Percentiles rank a stretch among this genome's conserved stretches.
phyloP scores from a whole-genome alignment of 2,113 vertebrate genomes.

The Gila orcuttii region DNA sequence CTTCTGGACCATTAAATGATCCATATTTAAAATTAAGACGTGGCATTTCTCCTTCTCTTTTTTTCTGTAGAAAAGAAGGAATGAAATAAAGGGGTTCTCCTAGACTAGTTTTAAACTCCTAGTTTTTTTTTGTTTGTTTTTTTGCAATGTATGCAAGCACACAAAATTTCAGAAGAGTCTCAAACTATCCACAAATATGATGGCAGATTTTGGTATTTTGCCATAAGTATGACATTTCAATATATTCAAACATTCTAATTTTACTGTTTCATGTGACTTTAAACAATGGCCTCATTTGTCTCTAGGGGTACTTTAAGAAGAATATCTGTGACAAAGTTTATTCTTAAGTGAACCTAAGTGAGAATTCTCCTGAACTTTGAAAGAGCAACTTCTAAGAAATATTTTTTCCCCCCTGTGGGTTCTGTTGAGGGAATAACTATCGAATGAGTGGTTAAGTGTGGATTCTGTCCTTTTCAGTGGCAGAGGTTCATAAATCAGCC shows the following conservation, averaged over 20 bases:
- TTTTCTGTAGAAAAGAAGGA: neutral
- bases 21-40: neutral
- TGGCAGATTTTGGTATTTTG: too few species aligned
- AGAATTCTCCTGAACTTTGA: neutral
- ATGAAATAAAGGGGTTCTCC: neutral
- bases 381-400: neutral
- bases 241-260: too few species aligned
- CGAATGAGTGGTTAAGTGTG: conserved; percentile 17
- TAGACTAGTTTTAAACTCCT: neutral
- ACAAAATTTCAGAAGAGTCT: neutral
- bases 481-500: conserved; percentile 36
- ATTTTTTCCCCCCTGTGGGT: neutral
- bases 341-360: neutral
- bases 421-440: neutral
- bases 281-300: neutral
- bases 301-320: neutral
- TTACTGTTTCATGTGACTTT: neutral
- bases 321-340: neutral
- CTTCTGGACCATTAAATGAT: too few species aligned
- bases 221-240: neutral
- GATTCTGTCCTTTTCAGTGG: conserved; percentile 34
- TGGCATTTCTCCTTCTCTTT: neutral
- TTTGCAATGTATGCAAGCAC: neutral
- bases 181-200: neutral
- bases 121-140: too few species aligned